These are phyloP conservation scores for Gallinago nigripennis DNA, from an alignment of 2,797 vertebrate species.

Conservation along the genomic window DNA sequence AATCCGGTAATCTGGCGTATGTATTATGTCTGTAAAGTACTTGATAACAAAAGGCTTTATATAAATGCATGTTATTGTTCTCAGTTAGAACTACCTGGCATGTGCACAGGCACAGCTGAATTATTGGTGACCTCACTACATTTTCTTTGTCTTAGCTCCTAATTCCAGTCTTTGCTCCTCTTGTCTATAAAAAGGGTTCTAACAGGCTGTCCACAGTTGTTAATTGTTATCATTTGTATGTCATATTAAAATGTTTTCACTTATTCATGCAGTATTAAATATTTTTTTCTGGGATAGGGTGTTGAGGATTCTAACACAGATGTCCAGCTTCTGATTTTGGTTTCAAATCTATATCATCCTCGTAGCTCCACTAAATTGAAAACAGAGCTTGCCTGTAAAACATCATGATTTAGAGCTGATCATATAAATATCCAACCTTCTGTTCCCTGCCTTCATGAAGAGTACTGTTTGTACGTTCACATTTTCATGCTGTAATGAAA, in stretches of 20 bases:
- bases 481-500: constrained; percentile 36
- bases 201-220: neutral
- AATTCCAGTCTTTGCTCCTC: neutral
- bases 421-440: constrained; percentile 64
- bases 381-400: constrained; percentile 38
- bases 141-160: neutral
- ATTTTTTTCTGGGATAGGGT: neutral
- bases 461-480: constrained; percentile 43
- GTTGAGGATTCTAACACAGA: neutral
- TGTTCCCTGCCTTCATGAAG: constrained; percentile 38
- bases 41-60: neutral
- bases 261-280: neutral
- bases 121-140: neutral
- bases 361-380: constrained; percentile 19
- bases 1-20: neutral
- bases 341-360: neutral
- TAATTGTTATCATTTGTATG: neutral
- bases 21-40: neutral
- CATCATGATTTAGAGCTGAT: constrained; percentile 44
- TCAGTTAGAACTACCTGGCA: neutral
- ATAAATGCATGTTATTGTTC: neutral
- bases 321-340: neutral
- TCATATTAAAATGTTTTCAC: neutral
- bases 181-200: neutral
- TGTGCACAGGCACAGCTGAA: neutral